Evolutionary conservation across 2,113 vertebrate genomes (phyloP), one percentile per base, ranked within the genome.

Genomic region (Rhipidura dahli): DNA sequence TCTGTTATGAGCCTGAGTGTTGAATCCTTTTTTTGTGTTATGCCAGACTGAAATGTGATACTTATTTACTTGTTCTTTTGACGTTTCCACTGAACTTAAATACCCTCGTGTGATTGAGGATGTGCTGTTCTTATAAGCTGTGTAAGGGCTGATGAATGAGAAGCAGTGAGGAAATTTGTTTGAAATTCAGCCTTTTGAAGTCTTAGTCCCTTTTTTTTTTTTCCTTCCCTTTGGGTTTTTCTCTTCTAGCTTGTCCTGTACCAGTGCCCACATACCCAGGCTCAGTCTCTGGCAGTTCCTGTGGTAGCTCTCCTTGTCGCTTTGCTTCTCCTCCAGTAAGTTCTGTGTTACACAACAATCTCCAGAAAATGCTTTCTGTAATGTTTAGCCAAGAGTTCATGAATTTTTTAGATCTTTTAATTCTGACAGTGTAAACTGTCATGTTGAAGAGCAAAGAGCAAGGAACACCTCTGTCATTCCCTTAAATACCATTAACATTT

Each of bases 271-370:
- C 97, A 2, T 97, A 98, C 6, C 96, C 99, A 49, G 98, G 98
- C 82, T 98, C 98, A 10, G 98, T 98, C 85, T 98, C 98, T 5
- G 99, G 99, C 97, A 98, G 98, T 95, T 98, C 99, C 94, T 99
- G 98, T 87, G 98, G 99, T 71, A 99, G 98, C 95, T 99, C 99
- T 42, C 99, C 99, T 4, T 99, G 98, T 87, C 99, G 98, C 47
- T 99, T 99, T 96, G 98, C 98, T 96, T 99, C 99, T 90, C 99
- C 99, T 94, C 99, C 99, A 69, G 99, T 99, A 98, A 99, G 99
- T 98, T 70, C 64, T 72, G 40, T 45, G 91, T 73, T 96, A 64
- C 65, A 71, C 53, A 91, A 28, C 49, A 17, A 68, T 23, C 57
- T 83, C 51, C 53, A 40, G 44, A 63, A 93, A 87, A 49, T 23